phyloP scores from a whole-genome alignment of 2,797 vertebrate species.

The Amazona finschi region DNA sequence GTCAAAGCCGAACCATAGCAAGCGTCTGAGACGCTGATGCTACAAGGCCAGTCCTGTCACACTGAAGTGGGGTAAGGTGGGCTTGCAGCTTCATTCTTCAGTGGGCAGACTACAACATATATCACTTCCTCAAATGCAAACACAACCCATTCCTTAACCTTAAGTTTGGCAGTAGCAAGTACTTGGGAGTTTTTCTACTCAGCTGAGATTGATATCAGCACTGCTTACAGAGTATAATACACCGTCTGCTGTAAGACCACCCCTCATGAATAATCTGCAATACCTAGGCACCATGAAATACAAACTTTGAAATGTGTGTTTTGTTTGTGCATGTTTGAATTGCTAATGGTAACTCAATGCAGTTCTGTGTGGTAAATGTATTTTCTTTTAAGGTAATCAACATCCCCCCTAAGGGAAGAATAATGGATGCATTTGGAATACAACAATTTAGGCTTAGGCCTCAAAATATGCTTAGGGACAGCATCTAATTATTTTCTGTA shows the following conservation, averaged over 20 bases:
- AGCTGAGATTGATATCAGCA: not conserved
- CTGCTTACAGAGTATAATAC: not conserved
- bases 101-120: not conserved
- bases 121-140: not conserved
- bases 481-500: slow-evolving; percentile 17
- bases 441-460: not conserved
- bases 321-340: not conserved
- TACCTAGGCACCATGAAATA: not conserved
- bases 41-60: not conserved
- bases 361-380: slow-evolving; percentile 8
- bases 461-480: slow-evolving; percentile 11
- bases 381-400: slow-evolving; percentile 49
- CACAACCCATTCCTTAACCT: not conserved
- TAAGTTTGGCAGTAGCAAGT: not conserved
- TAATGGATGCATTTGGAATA: not conserved
- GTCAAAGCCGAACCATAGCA: not conserved
- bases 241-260: not conserved
- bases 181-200: not conserved
- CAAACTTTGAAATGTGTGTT: not conserved
- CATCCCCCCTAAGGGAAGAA: slow-evolving; percentile 27
- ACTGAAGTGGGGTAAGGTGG: not conserved
- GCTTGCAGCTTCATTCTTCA: not conserved
- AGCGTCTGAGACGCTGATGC: not conserved
- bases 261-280: not conserved
- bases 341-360: slow-evolving; percentile 14